A percentile compares a stretch with the other conserved stretches of the same genome.
Evolutionary conservation across 2,888 invertebrate genomes (phyloP).

Genomic region (Drosophila mettleri): DNA sequence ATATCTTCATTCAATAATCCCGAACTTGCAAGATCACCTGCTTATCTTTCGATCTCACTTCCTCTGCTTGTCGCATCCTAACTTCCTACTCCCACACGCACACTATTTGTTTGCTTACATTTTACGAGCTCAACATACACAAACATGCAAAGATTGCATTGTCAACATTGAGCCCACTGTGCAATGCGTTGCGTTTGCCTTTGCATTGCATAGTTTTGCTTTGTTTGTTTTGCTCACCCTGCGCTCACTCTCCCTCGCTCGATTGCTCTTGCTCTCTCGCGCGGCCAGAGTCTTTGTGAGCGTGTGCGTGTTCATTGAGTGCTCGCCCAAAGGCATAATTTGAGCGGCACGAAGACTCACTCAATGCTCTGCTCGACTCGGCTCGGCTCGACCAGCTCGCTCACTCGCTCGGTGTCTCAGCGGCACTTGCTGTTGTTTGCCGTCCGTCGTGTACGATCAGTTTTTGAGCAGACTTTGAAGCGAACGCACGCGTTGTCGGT

Average conservation of each 20-base stretch:
- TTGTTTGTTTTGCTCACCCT: constrained; percentile 70
- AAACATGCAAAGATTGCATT: constrained; percentile 26
- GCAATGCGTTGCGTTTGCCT: constrained; percentile 66
- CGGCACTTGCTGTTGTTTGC: constrained; percentile 64
- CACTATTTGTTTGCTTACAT: constrained; percentile 28
- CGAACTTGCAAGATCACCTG: constrained; percentile 57
- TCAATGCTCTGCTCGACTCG: constrained; percentile 29
- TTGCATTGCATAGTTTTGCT: constrained; percentile 74
- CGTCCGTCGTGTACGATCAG: constrained; percentile 75
- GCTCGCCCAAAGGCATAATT: constrained; percentile 65
- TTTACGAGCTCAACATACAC: constrained; percentile 29
- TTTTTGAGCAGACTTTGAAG: constrained; percentile 83
- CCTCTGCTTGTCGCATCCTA: constrained; percentile 52
- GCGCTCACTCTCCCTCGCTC: constrained; percentile 13
- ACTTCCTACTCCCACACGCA: constrained; percentile 44
- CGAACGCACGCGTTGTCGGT: constrained; percentile 75
- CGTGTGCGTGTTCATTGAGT: constrained; percentile 81
- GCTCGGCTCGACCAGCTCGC: constrained; percentile 14
- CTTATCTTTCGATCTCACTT: constrained; percentile 68
- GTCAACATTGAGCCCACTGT: constrained; percentile 64
- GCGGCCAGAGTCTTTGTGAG: constrained; percentile 59
- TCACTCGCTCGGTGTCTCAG: constrained; percentile 34
- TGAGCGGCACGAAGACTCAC: constrained; percentile 45
- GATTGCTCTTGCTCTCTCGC: constrained; percentile 18
- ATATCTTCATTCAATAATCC: constrained; percentile 23